Evolutionary conservation across 2,113 vertebrate species (phyloP), one percentile per base, ranked within the genome.

Genomic region (Cromileptes altivelis): DNA sequence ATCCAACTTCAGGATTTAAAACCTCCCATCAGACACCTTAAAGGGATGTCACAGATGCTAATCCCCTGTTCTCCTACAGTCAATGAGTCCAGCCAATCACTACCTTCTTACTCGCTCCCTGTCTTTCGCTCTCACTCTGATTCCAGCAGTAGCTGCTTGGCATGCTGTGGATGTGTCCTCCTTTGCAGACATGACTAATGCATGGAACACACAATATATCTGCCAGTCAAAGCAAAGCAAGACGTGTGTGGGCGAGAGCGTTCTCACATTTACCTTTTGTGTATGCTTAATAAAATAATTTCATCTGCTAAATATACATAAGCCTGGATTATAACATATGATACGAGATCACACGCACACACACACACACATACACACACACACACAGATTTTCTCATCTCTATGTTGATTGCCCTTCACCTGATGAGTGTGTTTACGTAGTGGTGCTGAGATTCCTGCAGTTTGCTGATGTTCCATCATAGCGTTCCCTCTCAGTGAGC

Each of bases 391-490:
- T 62, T 71, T 68, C 56, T 67, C 75, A 73, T 52, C 40, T 82
- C 49, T 47, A 25, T 53, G 49, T 69, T 64, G 82, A 86, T 84
- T 80, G 79, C 82, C 67, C 27, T 67, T 70, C 78, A 85, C 85
- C 89, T 86, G 89, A 89, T 86, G 84, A 70, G 84, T 55, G 69
- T 83, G 88, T 89, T 91, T 84, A 83, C 57, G 30, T 76, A 83
- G 79, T 56, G 60, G 84, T 55, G 79, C 81, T 86, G 90, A 85
- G 87, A 83, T 84, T 78, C 87, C 80, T 65, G 83, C 37, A 78
- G 85, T 85, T 88, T 79, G 81, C 87, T 84, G 86, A 88, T 89
- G 88, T 89, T 91, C 88, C 87, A 79, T 92, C 89, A 78, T 63
- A 84, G 80, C 47, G 78, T 87, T 92, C 74, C 45, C 49, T 87